phyloP scores from a whole-genome alignment of 2,888 invertebrate genomes.

The Willowsia nigromaculata region DNA sequence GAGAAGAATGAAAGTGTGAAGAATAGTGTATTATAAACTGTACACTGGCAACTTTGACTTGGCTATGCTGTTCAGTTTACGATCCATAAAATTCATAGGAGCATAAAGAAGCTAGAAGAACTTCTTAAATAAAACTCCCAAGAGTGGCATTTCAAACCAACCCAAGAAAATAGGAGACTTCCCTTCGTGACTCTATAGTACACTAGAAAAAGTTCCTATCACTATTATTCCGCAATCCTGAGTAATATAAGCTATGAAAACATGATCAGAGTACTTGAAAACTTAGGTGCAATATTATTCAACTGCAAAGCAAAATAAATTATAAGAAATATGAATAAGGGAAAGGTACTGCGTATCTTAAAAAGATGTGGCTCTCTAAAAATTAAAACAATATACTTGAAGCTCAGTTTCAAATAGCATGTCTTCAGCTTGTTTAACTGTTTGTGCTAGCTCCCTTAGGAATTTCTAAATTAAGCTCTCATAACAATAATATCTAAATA shows the following conservation, averaged over 20 bases:
- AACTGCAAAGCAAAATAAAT: neutral
- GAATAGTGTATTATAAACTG: neutral
- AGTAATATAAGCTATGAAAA: neutral
- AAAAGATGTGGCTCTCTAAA: too few species aligned
- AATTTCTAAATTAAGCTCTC: too few species aligned
- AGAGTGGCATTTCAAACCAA: constrained; percentile 20
- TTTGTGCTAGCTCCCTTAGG: too few species aligned
- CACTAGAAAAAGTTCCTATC: neutral
- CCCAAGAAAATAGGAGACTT: neutral
- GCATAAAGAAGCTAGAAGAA: constrained; percentile 16
- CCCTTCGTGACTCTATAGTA: neutral
- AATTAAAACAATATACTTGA: too few species aligned
- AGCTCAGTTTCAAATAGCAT: too few species aligned
- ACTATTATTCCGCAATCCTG: constrained; percentile 17
- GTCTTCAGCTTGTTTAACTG: too few species aligned
- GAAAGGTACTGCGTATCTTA: too few species aligned
- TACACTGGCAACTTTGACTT: neutral
- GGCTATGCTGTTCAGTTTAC: neutral
- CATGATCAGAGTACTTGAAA: too few species aligned
- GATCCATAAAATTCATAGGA: constrained; percentile 45
- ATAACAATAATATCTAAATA: too few species aligned
- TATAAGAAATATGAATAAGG: too few species aligned
- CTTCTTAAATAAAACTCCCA: constrained; percentile 44
- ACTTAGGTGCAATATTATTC: neutral
- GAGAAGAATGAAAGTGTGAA: neutral